phyloP scores from a whole-genome alignment of 2,797 vertebrate species.

The Parambassis ranga region DNA sequence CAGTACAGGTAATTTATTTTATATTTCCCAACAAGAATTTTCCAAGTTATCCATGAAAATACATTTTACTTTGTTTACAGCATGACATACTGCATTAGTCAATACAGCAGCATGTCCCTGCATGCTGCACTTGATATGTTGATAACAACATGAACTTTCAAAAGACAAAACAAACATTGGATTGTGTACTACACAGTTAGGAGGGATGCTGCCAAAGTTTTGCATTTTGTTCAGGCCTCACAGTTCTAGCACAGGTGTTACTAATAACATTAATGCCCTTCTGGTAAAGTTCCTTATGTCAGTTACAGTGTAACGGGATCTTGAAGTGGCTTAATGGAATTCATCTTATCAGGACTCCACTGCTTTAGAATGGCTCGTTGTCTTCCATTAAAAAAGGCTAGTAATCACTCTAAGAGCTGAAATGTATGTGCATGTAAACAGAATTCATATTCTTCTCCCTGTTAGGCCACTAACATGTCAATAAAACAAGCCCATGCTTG shows the following conservation, averaged over 20 bases:
- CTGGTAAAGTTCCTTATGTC: background rate
- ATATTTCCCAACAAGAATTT: background rate
- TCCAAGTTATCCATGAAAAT: too few species aligned
- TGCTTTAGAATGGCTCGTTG: too few species aligned
- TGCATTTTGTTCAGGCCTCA: background rate
- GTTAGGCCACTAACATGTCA: too few species aligned
- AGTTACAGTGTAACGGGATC: background rate
- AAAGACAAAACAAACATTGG: background rate
- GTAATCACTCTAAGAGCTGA: too few species aligned
- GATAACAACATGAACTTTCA: background rate
- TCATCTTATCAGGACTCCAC: too few species aligned
- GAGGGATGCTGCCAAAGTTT: background rate
- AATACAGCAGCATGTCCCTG: conserved; percentile 3
- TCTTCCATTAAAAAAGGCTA: too few species aligned
- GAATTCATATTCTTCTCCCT: too few species aligned
- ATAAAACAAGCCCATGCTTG: too few species aligned
- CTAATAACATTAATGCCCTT: background rate
- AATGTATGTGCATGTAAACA: too few species aligned
- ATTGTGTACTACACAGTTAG: too few species aligned
- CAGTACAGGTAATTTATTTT: too few species aligned
- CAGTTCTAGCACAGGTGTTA: background rate
- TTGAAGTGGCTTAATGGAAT: background rate
- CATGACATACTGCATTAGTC: background rate
- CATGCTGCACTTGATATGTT: conserved; percentile 1
- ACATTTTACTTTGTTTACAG: background rate